Conservation (phyloP, 2,113 vertebrate genomes). For the Oncorhynchus mykiss region DNA sequence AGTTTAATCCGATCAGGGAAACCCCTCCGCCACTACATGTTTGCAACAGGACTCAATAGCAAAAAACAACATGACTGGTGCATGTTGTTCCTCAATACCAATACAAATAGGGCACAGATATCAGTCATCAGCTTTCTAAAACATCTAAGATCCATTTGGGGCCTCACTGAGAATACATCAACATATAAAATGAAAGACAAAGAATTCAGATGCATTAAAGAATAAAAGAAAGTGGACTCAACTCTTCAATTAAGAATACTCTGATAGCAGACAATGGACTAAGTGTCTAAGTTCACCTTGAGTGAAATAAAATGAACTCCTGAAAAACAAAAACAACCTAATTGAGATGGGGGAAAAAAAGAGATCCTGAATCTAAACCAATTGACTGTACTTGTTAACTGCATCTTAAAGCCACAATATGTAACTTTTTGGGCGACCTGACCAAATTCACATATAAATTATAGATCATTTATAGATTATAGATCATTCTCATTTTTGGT, state of each 20-base stretch:
- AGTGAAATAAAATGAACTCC: too few relatives aligned
- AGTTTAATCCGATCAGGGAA: too few relatives aligned
- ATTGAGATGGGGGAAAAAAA: neutral
- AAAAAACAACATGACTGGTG: constrained; percentile 6
- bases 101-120: neutral
- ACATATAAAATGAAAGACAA: neutral
- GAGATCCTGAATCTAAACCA: neutral
- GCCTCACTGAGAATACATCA: neutral
- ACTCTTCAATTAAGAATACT: neutral
- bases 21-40: neutral
- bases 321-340: neutral
- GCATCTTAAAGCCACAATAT: neutral
- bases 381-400: neutral
- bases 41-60: neutral
- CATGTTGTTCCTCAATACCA: constrained; percentile 18
- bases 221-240: neutral
- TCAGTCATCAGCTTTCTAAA: constrained; percentile 1
- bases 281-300: too few relatives aligned
- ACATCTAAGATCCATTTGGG: neutral
- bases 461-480: too few relatives aligned
- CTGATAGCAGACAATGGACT: too few relatives aligned
- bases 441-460: too few relatives aligned
- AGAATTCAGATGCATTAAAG: neutral
- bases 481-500: too few relatives aligned
- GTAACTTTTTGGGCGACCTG: too few relatives aligned